Evolutionary conservation across 2,797 vertebrate species (phyloP), one percentile per base, ranked within the genome.

Genomic region (Cirrhinus mrigala): DNA sequence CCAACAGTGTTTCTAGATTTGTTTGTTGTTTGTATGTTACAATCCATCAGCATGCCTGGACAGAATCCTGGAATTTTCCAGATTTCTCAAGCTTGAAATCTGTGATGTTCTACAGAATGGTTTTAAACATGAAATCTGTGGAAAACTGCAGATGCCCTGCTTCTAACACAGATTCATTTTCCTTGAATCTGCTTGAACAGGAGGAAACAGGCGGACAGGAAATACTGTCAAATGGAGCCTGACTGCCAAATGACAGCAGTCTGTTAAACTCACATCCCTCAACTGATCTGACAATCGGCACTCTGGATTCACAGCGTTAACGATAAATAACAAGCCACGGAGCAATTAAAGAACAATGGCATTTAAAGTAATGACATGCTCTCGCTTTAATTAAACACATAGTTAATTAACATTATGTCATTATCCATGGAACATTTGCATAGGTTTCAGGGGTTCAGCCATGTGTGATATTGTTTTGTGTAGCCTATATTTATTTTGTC

Each of bases 161-260:
- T 90, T 75, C 71, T 83, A 40, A 27, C 24, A 29, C 15, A 10
- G 46, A 56, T 68, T 81, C 0, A 22, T 81, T 52, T 56, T 81
- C 40, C 27, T 56, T 14, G 6, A 22, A 75, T 83, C 20, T 12
- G 20, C 83, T 91, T 90, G 84, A 82, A 87, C 88, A 89, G 91
- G 52, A 87, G 89, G 86, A 54, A 60, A 81, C 70, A 37, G 86
- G 80, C 92, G 92, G 90, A 93, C 89, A 90, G 92, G 92, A 93
- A 88, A 88, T 27, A 60, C 40, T 83, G 75, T 79, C 89, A 89
- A 73, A 66, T 70, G 88, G 78, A 81, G 90, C 89, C 92, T 91
- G 91, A 91, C 91, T 93, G 92, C 91, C 92, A 93, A 91, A 92
- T 70, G 87, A 89, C 90, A 92, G 90, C 71, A 86, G 88, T 76